Conservation (phyloP, 2,113 vertebrate species). For the Lagopus leucura region DNA sequence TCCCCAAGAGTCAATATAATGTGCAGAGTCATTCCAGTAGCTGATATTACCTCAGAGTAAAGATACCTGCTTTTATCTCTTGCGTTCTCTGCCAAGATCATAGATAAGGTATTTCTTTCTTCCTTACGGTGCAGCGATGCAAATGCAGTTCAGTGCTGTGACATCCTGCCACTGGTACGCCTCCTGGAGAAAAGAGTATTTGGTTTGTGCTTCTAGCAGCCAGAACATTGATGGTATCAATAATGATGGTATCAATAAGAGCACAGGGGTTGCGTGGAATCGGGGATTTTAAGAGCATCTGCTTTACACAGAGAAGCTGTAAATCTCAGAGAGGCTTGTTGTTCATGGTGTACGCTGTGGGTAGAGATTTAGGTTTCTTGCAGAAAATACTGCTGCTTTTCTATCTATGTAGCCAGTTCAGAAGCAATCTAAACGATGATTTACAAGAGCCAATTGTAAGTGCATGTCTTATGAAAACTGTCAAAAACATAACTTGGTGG, state of each 20-base stretch:
- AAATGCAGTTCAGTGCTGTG: neutral
- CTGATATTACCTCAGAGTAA: neutral
- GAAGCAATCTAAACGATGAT: neutral
- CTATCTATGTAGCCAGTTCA: neutral
- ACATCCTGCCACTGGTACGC: neutral
- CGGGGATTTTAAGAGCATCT: neutral
- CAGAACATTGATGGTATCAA: neutral
- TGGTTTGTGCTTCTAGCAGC: neutral
- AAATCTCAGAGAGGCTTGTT: neutral
- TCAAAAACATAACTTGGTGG: neutral
- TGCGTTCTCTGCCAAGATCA: neutral
- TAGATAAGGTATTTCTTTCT: neutral
- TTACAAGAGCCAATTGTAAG: neutral
- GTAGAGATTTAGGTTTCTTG: neutral
- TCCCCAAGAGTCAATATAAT: neutral
- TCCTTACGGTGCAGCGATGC: neutral
- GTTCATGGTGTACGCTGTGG: neutral
- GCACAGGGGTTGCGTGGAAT: neutral
- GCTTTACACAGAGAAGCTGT: neutral
- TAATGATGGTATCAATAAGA: neutral
- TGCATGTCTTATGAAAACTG: neutral
- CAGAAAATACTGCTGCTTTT: neutral
- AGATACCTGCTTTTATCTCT: neutral
- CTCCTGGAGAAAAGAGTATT: neutral
- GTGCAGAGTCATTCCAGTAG: neutral